Evolutionary conservation across 2,797 vertebrate species (phyloP).

Genomic region (Malacoctenus gilli): DNA sequence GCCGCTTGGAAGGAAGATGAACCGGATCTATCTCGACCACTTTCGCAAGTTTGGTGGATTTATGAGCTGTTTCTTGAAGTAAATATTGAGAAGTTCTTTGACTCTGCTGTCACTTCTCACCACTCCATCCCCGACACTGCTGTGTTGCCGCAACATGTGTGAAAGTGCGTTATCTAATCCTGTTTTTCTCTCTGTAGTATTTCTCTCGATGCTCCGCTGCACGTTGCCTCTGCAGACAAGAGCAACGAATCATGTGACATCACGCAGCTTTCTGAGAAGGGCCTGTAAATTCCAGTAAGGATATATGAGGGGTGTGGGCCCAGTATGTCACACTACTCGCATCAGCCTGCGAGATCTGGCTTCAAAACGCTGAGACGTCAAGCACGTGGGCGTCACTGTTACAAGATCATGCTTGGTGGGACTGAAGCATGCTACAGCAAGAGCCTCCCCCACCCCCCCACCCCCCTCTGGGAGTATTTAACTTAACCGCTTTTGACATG

Average conservation of each 20-base stretch:
- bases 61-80: too few relatives aligned
- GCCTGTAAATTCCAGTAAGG: conserved; percentile 76
- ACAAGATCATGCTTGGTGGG: conserved; percentile 55
- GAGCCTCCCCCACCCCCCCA: too few relatives aligned
- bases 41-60: conserved; percentile 3
- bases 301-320: conserved; percentile 71
- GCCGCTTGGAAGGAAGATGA: conserved; percentile 15
- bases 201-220: conserved; percentile 17
- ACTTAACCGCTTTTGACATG: conserved; percentile 60
- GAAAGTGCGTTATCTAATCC: conserved; percentile 22
- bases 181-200: conserved; percentile 31
- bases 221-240: conserved; percentile 23
- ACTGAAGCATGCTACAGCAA: conserved; percentile 54
- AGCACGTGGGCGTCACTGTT: conserved; percentile 67
- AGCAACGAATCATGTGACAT: conserved; percentile 73
- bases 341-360: conserved; percentile 65
- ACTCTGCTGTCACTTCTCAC: not conserved
- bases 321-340: conserved; percentile 71
- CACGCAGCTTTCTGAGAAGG: conserved; percentile 74
- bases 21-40: not conserved
- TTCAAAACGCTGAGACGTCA: conserved; percentile 58
- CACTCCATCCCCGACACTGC: not conserved
- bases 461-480: conserved; percentile 67
- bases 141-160: conserved; percentile 13
- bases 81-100: not conserved